Evolutionary conservation across 1,140 invertebrate species (phyloP), one percentile per base, ranked within the genome.

Genomic region (Triops longicaudatus): DNA sequence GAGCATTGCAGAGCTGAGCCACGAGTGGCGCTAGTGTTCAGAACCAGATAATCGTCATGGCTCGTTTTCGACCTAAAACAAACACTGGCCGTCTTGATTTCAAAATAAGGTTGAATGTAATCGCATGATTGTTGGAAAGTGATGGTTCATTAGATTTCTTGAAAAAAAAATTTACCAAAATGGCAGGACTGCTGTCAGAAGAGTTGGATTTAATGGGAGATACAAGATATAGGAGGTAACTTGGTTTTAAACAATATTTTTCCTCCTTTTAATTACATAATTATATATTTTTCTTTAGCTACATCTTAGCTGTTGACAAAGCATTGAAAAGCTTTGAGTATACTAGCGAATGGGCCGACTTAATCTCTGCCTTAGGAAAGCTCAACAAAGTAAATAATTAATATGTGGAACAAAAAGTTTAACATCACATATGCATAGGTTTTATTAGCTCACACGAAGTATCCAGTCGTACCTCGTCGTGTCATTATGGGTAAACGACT

Each of bases 291-390:
- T 77, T 81, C 77, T 78, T 81, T 17, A 88, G 87, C 77, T 92
- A 93, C 85, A 91, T 92, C 71, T 88, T 89, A 72, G 88, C 90
- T 63, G 89, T 97, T 63, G 96, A 98, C 81, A 97, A 95, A 84
- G 93, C 93, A 44, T 84, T 98, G 28, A 95, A 94, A 82, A 93
- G 89, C 84, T 98, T 98, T 87, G 96, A 97, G 82, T 94, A 92
- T 81, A 95, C 94, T 26, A 94, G 92, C 81, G 96, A 97, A 89
- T 98, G 96, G 95, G 93, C 95, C 78, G 96, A 98, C 86, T 86
- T 98, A 28, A 97, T 98, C 80, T 92, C 93, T 75, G 94, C 95
- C 26, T 84, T 98, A 72, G 93, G 91, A 79, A 98, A 97, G 87
- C 86, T 98, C 22, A 95, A 95, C 82, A 97, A 97, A 88, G 95